phyloP scores from a whole-genome alignment of 2,888 invertebrate genomes.

The Rhingia campestris region DNA sequence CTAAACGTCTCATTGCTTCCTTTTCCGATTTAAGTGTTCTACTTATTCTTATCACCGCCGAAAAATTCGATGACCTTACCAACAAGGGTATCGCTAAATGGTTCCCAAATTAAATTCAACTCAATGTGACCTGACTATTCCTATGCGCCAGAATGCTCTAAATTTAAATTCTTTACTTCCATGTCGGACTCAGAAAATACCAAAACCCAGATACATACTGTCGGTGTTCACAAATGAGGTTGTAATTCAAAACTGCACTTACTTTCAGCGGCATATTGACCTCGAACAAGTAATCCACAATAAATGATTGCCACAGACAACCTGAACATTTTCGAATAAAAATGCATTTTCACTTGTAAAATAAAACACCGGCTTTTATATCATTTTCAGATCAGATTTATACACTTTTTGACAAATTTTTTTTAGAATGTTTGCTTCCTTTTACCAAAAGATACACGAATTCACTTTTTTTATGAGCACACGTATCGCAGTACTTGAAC shows the following conservation, averaged over 20 bases:
- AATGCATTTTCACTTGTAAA: conserved; percentile 25
- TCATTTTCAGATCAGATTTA: conserved; percentile 1
- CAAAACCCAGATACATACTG: no score
- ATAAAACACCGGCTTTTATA: background rate
- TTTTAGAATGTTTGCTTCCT: no score
- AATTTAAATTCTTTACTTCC: no score
- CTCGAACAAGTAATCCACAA: conserved; percentile 40
- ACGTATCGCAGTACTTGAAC: background rate
- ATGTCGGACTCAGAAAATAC: no score
- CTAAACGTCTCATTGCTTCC: conserved; percentile 4
- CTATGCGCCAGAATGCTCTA: no score
- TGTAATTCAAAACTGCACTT: conserved; percentile 15
- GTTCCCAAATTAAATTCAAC: background rate
- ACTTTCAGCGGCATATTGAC: conserved; percentile 31
- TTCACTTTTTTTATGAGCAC: no score
- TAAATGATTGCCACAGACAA: conserved; percentile 13
- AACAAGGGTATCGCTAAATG: conserved; percentile 30
- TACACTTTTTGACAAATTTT: no score
- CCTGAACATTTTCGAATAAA: background rate
- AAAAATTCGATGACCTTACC: conserved; percentile 31
- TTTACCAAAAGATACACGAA: no score
- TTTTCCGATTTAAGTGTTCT: conserved; percentile 29
- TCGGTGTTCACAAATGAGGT: no score
- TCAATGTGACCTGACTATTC: no score
- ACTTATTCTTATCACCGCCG: conserved; percentile 26